These are phyloP conservation scores for Gasteruption jaculator DNA, from an alignment of 2,888 invertebrate genomes.

Conservation along the genomic window DNA sequence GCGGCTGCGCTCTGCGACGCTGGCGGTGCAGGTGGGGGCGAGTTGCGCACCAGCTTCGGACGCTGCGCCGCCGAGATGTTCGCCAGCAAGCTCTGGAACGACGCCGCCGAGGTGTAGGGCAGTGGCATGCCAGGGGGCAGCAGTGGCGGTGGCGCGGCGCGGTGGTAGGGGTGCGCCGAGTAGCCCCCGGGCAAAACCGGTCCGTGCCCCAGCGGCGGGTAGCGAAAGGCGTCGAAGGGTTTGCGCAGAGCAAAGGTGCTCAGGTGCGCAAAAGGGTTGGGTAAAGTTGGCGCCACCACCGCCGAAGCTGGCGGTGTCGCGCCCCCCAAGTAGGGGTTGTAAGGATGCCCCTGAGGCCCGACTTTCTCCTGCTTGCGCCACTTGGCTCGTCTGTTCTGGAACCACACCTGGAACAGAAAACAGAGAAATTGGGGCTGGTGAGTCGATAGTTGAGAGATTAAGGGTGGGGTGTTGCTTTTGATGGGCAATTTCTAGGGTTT, in stretches of 20 bases:
- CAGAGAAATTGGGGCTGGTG: no score
- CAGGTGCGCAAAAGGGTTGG: conserved; percentile 76
- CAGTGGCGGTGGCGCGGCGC: conserved; percentile 60
- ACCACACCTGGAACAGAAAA: conserved; percentile 76
- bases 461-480: no score
- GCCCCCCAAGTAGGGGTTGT: conserved; percentile 76
- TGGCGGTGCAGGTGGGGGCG: conserved; percentile 47
- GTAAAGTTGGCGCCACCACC: conserved; percentile 70
- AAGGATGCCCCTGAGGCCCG: conserved; percentile 85
- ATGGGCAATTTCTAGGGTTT: conserved; percentile 10
- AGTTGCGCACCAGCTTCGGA: conserved; percentile 51
- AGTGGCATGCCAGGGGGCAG: conserved; percentile 50
- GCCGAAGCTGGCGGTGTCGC: conserved; percentile 63
- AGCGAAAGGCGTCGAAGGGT: conserved; percentile 67
- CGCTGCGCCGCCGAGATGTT: conserved; percentile 67
- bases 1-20: no score
- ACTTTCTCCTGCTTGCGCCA: conserved; percentile 93
- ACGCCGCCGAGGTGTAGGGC: conserved; percentile 55
- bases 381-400: conserved; percentile 87
- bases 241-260: conserved; percentile 62
- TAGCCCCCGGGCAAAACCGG: conserved; percentile 61
- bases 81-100: conserved; percentile 82
- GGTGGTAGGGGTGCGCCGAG: conserved; percentile 57
- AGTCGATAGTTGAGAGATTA: no score
- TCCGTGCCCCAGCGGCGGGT: conserved; percentile 56